Conservation (phyloP, 2,888 invertebrate genomes). For the Leptarthrus brevirostris region DNA sequence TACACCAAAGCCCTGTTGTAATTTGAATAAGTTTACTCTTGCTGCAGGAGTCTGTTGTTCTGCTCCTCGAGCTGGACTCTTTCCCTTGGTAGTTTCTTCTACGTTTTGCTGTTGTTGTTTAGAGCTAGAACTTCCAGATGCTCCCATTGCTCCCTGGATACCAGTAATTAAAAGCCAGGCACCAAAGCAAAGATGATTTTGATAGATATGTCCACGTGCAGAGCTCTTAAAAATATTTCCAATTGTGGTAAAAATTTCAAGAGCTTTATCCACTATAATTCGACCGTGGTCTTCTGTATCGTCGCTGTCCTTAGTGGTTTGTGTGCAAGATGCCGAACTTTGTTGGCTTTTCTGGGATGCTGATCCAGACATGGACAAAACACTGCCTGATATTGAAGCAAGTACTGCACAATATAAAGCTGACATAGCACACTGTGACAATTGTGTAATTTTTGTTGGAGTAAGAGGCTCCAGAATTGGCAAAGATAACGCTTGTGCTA, state of each 20-base stretch:
- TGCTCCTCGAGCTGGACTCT: conserved; percentile 67
- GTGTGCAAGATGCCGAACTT: conserved; percentile 56
- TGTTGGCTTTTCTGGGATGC: conserved; percentile 70
- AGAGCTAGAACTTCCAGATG: conserved; percentile 72
- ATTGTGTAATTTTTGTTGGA: conserved; percentile 82
- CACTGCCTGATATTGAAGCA: conserved; percentile 75
- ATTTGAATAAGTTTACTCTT: conserved; percentile 77
- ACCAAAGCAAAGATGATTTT: conserved; percentile 89
- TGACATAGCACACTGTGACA: conserved; percentile 85
- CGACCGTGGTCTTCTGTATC: conserved; percentile 85
- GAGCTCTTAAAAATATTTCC: conserved; percentile 85
- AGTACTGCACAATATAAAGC: conserved; percentile 84
- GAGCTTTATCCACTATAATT: conserved; percentile 86
- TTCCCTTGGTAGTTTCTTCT: conserved; percentile 62
- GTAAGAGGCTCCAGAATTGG: conserved; percentile 91
- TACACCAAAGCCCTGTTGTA: conserved; percentile 87
- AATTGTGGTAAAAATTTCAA: conserved; percentile 86
- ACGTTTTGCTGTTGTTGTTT: conserved; percentile 68
- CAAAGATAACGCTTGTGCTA: conserved; percentile 82
- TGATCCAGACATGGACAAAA: conserved; percentile 70
- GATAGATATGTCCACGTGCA: conserved; percentile 86
- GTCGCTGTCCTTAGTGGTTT: conserved; percentile 70
- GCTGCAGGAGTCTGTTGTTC: conserved; percentile 69
- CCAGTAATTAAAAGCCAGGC: conserved; percentile 90
- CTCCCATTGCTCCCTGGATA: conserved; percentile 82